Percentiles rank a stretch among this genome's conserved stretches.
Conservation (phyloP, 2,888 invertebrate species). For the Phytoseiulus persimilis region DNA sequence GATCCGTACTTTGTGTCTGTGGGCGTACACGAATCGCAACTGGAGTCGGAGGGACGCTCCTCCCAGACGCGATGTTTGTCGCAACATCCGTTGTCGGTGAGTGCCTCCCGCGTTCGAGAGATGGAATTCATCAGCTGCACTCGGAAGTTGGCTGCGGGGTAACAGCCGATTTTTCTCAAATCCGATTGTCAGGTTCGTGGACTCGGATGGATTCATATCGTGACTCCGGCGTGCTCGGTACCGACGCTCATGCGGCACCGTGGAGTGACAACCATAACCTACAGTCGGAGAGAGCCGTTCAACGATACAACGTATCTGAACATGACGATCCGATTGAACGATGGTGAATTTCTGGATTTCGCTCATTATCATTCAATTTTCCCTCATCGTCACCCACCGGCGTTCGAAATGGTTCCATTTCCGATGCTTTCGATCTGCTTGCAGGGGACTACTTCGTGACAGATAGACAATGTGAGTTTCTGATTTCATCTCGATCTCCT, state of each 20-base stretch:
- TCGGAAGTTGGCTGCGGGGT: neutral
- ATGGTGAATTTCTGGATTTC: neutral
- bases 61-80: neutral
- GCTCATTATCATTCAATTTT: too few relatives aligned
- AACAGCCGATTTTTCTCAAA: neutral
- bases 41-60: neutral
- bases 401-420: too few relatives aligned
- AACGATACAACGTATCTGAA: neutral
- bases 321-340: constrained; percentile 14
- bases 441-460: too few relatives aligned
- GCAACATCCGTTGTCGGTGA: neutral
- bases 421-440: too few relatives aligned
- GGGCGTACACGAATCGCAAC: neutral
- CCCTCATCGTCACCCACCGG: too few relatives aligned
- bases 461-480: too few relatives aligned
- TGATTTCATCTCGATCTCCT: too few relatives aligned
- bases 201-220: neutral
- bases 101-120: neutral
- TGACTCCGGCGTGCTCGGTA: neutral
- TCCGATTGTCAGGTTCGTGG: constrained; percentile 8
- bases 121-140: neutral
- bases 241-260: constrained; percentile 8
- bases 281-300: constrained; percentile 6
- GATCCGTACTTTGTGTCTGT: constrained; percentile 17
- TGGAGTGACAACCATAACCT: neutral